Evolutionary conservation across 2,113 vertebrate genomes (phyloP).

Genomic region (Cricetomys ansorgei): DNA sequence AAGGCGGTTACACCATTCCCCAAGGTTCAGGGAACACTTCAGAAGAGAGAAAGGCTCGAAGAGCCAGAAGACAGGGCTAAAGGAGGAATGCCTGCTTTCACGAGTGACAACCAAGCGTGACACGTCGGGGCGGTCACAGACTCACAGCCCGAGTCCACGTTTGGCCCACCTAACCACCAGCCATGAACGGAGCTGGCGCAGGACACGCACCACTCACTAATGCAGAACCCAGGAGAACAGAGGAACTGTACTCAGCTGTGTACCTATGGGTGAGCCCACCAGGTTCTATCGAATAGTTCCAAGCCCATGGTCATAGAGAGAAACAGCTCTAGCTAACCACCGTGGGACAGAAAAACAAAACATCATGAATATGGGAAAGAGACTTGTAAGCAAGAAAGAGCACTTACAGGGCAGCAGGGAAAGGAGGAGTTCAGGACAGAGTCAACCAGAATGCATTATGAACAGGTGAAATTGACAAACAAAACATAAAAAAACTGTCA

Average conservation of each 20-base stretch:
- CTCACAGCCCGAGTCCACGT: neutral
- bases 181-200: too few species aligned
- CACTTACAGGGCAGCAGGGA: neutral
- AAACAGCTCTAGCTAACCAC: neutral
- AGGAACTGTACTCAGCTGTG: neutral
- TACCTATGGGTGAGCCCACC: neutral
- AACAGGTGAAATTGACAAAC: neutral
- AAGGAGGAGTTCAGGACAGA: neutral
- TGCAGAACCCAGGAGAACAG: neutral
- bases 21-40: neutral
- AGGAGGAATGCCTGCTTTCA: too few species aligned
- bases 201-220: too few species aligned
- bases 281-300: neutral
- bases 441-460: neutral
- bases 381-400: neutral
- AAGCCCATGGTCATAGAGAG: neutral
- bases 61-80: too few species aligned
- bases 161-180: neutral
- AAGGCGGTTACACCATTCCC: neutral
- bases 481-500: neutral
- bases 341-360: neutral
- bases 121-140: neutral
- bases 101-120: neutral
- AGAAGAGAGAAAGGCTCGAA: neutral
- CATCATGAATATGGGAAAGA: neutral